Evolutionary conservation across 2,797 vertebrate species (phyloP).

Genomic region (Enteromius trimaculatus): DNA sequence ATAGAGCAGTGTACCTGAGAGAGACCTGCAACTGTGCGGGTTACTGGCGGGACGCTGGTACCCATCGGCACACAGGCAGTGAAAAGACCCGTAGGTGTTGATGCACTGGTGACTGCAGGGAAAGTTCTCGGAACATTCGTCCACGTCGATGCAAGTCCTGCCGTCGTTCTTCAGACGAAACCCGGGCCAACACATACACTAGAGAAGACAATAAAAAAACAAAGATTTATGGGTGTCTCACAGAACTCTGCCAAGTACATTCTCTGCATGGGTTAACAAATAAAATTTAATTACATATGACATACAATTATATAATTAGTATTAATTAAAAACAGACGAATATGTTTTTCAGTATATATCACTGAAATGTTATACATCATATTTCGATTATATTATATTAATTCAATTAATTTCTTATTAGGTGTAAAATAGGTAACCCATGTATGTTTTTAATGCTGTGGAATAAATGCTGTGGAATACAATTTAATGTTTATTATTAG

Average conservation of each 20-base stretch:
- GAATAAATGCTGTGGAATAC: neutral
- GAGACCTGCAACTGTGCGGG: slow-evolving; percentile 89
- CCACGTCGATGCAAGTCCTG: slow-evolving; percentile 91
- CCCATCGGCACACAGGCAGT: slow-evolving; percentile 91
- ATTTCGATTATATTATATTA: neutral
- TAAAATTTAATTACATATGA: too few species aligned
- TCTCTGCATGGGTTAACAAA: neutral
- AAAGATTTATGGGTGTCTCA: neutral
- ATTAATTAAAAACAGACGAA: neutral
- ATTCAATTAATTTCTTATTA: neutral
- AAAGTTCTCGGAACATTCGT: slow-evolving; percentile 90
- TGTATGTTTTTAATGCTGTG: too few species aligned
- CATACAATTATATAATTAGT: neutral
- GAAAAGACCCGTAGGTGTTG: slow-evolving; percentile 95
- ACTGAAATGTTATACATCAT: neutral
- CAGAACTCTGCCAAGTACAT: neutral
- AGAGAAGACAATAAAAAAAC: neutral
- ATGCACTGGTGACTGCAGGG: slow-evolving; percentile 97
- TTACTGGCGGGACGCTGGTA: slow-evolving; percentile 87
- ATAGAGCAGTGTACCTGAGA: slow-evolving; percentile 81
- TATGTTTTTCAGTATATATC: neutral
- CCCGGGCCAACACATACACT: slow-evolving; percentile 99
- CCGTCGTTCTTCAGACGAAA: slow-evolving; percentile 94
- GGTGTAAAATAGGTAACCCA: neutral
- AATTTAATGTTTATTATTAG: neutral